Base-by-base conservation (phyloP, 2,113 vertebrate species). In the Pedionomus torquatus region DNA sequence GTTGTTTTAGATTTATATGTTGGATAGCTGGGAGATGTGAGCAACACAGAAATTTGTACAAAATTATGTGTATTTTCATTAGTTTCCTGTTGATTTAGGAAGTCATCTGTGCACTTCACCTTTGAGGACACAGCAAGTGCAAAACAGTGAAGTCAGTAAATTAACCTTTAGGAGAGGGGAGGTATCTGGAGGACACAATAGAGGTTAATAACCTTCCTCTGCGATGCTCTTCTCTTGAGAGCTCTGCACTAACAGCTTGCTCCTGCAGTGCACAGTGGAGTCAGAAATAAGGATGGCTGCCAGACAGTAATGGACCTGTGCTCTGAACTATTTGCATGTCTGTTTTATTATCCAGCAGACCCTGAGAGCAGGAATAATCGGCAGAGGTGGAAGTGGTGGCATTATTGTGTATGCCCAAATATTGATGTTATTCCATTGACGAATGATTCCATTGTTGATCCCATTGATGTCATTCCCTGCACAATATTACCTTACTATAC, bases 71-170 rank as follows among this genome's bases (percentile, higher is more conserved):
- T 58, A 58, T 91, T 96, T 96, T 96, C 69, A 28, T 77, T 81
- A 86, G 46, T 39, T 84, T 93, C 57, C 35, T 87, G 41, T 63
- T 81, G 63, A 89, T 78, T 95, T 88, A 83, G 33, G 64, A 95
- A 93, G 33, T 87, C 39, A 46, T 80, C 68, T 72, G 25, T 89
- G 84, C 10, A 18, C 76, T 89, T 90, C 55, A 57, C 44, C 43
- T 85, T 81, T 91, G 87, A 43, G n/a, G 17, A 89, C 35, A 90
- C 71, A 72, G 61, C 31, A 84, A 93, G 15, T 11, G 23, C 75
- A 83, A 82, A 90, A 75, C 7, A 57, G 28, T n/a, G 41, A 88
- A 80, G 83, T 64, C 17, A 39, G 48, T 57, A 72, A 90, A 69
- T 77, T 49, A 86, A 69, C 58, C 23, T 69, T 93, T 58, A 63